A percentile compares a stretch with the other conserved stretches of the same genome.
phyloP scores from a whole-genome alignment of 2,113 vertebrate species.

The Felis chaus region DNA sequence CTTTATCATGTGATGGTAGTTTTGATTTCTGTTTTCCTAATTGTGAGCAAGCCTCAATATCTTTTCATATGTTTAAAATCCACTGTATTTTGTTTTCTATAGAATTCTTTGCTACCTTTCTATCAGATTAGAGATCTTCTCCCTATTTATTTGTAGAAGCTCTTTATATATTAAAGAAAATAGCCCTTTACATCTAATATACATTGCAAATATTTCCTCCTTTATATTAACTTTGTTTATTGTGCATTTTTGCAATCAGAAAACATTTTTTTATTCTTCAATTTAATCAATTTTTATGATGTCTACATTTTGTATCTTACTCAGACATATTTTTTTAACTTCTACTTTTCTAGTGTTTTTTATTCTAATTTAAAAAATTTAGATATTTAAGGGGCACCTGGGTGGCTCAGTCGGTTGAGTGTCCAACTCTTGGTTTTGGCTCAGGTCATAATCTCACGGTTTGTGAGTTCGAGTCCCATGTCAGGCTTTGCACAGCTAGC shows the following conservation, averaged over 20 bases:
- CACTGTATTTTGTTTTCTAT: not conserved
- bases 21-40: slow-evolving; percentile 24
- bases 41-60: not conserved
- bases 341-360: not conserved
- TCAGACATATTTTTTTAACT: not conserved
- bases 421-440: no score
- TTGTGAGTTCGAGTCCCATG: no score
- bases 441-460: no score
- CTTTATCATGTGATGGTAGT: not conserved
- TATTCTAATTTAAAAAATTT: not conserved
- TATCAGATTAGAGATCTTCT: not conserved
- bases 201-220: not conserved
- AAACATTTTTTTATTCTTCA: not conserved
- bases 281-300: not conserved
- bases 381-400: not conserved
- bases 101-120: slow-evolving; percentile 10
- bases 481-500: no score
- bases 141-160: not conserved
- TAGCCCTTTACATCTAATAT: not conserved
- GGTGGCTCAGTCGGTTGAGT: no score
- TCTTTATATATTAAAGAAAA: slow-evolving; percentile 41
- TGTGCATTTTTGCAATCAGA: not conserved
- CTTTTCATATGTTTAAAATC: slow-evolving; percentile 27
- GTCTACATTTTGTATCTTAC: slow-evolving; percentile 13
- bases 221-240: not conserved